Evolutionary conservation across 2,113 vertebrate species (phyloP), one percentile per base, ranked within the genome.

Genomic region (Nerophis ophidion): DNA sequence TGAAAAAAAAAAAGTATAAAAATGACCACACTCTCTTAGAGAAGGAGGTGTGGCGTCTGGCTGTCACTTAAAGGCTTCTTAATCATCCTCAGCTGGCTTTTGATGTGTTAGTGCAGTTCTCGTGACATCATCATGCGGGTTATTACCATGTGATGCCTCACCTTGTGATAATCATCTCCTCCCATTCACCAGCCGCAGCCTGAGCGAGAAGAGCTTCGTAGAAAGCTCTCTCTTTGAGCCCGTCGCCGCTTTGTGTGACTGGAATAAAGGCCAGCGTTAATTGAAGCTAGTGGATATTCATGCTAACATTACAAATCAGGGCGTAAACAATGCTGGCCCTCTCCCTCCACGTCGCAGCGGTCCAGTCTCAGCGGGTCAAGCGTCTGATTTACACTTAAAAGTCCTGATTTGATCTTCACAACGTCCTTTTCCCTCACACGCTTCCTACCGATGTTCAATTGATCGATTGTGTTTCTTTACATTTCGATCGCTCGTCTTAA

Each of bases 381-480:
- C 63, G 69, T 67, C 79, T 87, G 69, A 88, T 90, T 90, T 88
- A 81, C 86, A 90, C 80, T 82, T 84, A 75, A 87, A 88, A 90
- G 81, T 54, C 69, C 75, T 61, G 61, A 73, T 69, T 71, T 72
- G 68, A 48, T 75, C 68, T 60, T 53, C 58, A 59, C 69, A 64
- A 65, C 71, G 61, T 67, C 57, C 56, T 71, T 36, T 48, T 50
- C 5, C 5, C 33, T 60, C 48, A 17, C 9, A 14, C 34, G 5
- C 33, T 63, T 70, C 45, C 51, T 33, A 48, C 40, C 17, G 36
- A 65, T 72, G 63, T 63, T 62, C 62, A 56, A 8, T 34, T 40
- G 4, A 59, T 19, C 50, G 10, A 44, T 42, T 72, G 57, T 70
- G 70, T 61, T 63, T 34, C 60, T 48, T 16, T 57, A 19, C 54